These are phyloP conservation scores for Leucopternis melanops DNA, from an alignment of 2,113 vertebrate genomes.

Conservation along the genomic window DNA sequence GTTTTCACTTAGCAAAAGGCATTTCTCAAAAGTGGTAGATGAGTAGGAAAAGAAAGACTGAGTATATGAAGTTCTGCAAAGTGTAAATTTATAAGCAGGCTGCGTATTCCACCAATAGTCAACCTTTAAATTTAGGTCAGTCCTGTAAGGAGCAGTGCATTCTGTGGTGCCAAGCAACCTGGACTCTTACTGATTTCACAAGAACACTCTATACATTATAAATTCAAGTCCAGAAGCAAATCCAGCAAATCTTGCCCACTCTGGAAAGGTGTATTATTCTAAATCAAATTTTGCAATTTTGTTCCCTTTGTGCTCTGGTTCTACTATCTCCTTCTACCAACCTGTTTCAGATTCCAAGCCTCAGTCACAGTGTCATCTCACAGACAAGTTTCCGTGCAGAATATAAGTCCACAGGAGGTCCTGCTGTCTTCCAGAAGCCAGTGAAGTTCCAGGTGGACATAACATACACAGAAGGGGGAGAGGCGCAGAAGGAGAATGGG, in stretches of 20 bases:
- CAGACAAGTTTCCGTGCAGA: slow-evolving; percentile 98
- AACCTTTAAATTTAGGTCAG: background rate
- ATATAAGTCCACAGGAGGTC: slow-evolving; percentile 95
- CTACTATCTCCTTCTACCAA: background rate
- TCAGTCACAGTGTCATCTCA: slow-evolving; percentile 98
- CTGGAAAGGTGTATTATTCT: background rate
- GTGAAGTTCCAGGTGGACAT: slow-evolving; percentile 99
- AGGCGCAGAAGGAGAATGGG: too few species aligned
- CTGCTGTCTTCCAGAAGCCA: slow-evolving; percentile 98
- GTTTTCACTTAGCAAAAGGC: background rate
- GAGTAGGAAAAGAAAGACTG: background rate
- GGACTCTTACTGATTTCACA: background rate
- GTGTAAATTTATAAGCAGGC: background rate
- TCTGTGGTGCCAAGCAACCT: background rate
- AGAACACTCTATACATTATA: background rate
- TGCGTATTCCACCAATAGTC: background rate
- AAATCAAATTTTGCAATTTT: background rate
- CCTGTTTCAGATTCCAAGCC: slow-evolving; percentile 88
- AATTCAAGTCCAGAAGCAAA: background rate
- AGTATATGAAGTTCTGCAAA: background rate
- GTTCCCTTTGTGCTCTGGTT: background rate
- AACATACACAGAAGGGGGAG: too few species aligned
- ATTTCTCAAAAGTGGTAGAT: background rate
- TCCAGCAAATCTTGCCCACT: background rate
- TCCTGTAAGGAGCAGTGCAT: background rate